Evolutionary conservation across 92 coral and sea anemone species (phyloP), one percentile per base, ranked within the genome.

Genomic region (Muricea muricata): DNA sequence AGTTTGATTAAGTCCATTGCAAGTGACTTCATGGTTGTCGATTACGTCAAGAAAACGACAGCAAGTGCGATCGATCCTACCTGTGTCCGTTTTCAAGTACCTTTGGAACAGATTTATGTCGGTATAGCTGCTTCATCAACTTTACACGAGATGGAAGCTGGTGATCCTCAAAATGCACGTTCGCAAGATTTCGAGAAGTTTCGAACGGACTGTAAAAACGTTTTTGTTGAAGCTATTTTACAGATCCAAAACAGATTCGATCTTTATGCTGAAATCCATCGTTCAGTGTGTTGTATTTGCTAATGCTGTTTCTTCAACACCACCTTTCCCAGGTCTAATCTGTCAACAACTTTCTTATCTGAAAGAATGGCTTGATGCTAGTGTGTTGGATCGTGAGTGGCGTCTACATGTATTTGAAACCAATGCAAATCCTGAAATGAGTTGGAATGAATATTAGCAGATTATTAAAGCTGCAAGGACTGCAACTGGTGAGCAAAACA

Each of bases 201-300:
- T 72, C 55, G 33, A 17, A 17, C 32, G 15, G 25, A 72, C 78
- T 72, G 78, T 41, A 72, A 39, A 18, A 37, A 21, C 31, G 17
- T 72, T 41, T 32, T 72, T 17, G 31, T 72, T 25, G 56, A 72
- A 32, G 55, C 32, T 40, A 40, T 72, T 25, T 24, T 72, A 26
- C 78, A 72, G 31, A 35, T 41, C 56, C 56, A 72, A 18, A 45
- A 26, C 4, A 37, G 78, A 24, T 72, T 72, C 17, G 78, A 39
- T 72, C 55, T 72, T 6, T 14, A 39, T 15, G 78, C 52, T 15
- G 78, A 72, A 41, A 20, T 31, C 13, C 77, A 37, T 70, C 77
- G 77, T 70, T 7, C 47, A 70, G 28, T 70, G 77, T 37, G 20
- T 70, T 0, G 25, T 0, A 29, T 25, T 52, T 15, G 45, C 48